Conservation (phyloP, 2,888 invertebrate genomes). For the Celastrina argiolus region DNA sequence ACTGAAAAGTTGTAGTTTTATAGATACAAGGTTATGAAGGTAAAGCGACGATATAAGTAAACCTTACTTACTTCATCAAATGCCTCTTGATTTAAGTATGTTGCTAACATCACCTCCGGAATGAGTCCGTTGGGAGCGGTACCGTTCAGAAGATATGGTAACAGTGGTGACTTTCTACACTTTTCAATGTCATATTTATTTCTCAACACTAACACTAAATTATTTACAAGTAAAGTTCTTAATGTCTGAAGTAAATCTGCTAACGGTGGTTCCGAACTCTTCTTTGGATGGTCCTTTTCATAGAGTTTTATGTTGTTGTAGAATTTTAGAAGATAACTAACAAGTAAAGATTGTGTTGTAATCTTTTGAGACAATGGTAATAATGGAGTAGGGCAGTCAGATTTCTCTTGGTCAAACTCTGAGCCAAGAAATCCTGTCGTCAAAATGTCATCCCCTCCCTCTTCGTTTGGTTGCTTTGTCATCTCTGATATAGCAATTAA, state of each 20-base stretch:
- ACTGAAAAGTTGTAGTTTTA: too few species aligned
- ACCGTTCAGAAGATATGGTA: conserved; percentile 83
- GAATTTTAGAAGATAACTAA: conserved; percentile 68
- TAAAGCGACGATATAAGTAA: too few species aligned
- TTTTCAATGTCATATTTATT: conserved; percentile 73
- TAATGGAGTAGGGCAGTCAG: conserved; percentile 66
- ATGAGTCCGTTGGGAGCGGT: conserved; percentile 86
- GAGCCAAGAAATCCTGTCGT: conserved; percentile 53
- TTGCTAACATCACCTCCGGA: conserved; percentile 81
- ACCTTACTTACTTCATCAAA: conserved; percentile 63
- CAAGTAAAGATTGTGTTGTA: conserved; percentile 62
- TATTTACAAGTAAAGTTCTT: conserved; percentile 72
- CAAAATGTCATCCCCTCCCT: conserved; percentile 59
- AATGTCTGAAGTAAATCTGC: conserved; percentile 81
- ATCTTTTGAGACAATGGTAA: conserved; percentile 63
- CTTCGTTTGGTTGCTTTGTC: conserved; percentile 66
- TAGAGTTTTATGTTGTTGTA: conserved; percentile 85
- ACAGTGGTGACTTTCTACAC: conserved; percentile 79
- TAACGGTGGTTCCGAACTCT: conserved; percentile 84
- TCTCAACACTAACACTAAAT: conserved; percentile 79
- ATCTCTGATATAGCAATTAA: conserved; percentile 60
- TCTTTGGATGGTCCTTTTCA: conserved; percentile 86
- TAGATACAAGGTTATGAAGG: too few species aligned
- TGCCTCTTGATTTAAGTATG: conserved; percentile 77
- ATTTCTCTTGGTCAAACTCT: conserved; percentile 56